Base-by-base conservation (phyloP, 1,140 invertebrate species). In the Solen grandis region DNA sequence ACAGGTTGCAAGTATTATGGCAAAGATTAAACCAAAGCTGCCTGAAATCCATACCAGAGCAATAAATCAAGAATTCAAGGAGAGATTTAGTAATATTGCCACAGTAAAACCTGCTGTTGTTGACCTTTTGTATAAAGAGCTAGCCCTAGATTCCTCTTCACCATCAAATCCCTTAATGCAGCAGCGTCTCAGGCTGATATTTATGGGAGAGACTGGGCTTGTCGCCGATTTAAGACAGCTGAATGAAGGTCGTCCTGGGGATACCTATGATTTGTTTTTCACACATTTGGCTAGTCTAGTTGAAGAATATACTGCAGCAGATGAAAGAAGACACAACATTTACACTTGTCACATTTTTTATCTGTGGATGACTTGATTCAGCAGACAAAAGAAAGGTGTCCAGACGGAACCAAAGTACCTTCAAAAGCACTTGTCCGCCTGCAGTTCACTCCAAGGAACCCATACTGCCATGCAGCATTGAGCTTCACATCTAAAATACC, bases 1-100 rank as follows among this genome's bases (percentile, higher is more conserved):
- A 35, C 33, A 68, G 19, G 36, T n/a, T 38, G 69, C 65, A 1
- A 68, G 70, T 41, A 31, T 80, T 27, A 1, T 79, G 1, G 46
- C 29, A 46, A 60, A 27, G 22, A 13, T 27, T 19, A 57, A n/a
- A 13, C 19, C 25, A 1, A 38, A 57, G 27, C 36, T 80, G n/a
- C 59, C 59, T 29, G 82, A 84, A 60, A 55, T 69, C 3, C 50
- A 1, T 22, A 52, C 1, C 50, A 50, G 46, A 50, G 46, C 50
- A 52, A 16, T 1, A 50, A 50, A 50, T 13, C 10, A 22, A 52
- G 1, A 16, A 52, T 52, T 52, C 1, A 52, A 52, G 0, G 1
- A 52, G 22, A 52, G 3, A 52, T 52, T 52, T 19, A 52, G 50
- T 22, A 52, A 52, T 22, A 52, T 52, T 1, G 3, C 50, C 16